phyloP scores from a whole-genome alignment of 2,888 invertebrate species.

The Sympetrum striolatum region DNA sequence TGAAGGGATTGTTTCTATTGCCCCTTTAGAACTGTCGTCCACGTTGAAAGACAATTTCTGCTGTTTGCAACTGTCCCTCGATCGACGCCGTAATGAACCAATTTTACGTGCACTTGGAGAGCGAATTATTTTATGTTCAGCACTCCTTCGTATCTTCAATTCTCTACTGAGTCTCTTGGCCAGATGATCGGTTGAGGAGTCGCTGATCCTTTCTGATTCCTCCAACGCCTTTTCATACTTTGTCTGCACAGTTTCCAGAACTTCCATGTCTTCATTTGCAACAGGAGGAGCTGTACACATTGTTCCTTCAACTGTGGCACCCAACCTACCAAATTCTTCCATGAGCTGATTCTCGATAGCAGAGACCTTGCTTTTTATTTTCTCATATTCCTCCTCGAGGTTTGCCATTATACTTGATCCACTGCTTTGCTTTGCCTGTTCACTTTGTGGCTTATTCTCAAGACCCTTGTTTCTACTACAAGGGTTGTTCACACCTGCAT shows the following conservation, averaged over 20 bases:
- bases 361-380: constrained; percentile 76
- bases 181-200: constrained; percentile 72
- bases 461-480: not conserved
- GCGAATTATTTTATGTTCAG: constrained; percentile 73
- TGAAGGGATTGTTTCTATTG: not conserved
- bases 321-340: constrained; percentile 66
- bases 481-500: not conserved
- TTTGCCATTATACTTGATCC: constrained; percentile 1
- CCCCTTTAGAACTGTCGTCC: not conserved
- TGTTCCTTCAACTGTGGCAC: constrained; percentile 53
- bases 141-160: constrained; percentile 74
- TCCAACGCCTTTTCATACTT: constrained; percentile 77
- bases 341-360: constrained; percentile 76
- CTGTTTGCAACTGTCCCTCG: constrained; percentile 64
- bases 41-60: not conserved
- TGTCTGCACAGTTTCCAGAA: constrained; percentile 68
- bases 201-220: constrained; percentile 64
- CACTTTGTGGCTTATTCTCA: not conserved
- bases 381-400: constrained; percentile 76
- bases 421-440: not conserved
- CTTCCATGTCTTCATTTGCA: constrained; percentile 36
- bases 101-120: constrained; percentile 85
- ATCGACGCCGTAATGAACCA: constrained; percentile 74
- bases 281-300: constrained; percentile 51
- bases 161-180: constrained; percentile 75